phyloP scores from a whole-genome alignment of 37 sponge, comb jelly and placozoan genomes.

The Hexactinellida sp. region DNA sequence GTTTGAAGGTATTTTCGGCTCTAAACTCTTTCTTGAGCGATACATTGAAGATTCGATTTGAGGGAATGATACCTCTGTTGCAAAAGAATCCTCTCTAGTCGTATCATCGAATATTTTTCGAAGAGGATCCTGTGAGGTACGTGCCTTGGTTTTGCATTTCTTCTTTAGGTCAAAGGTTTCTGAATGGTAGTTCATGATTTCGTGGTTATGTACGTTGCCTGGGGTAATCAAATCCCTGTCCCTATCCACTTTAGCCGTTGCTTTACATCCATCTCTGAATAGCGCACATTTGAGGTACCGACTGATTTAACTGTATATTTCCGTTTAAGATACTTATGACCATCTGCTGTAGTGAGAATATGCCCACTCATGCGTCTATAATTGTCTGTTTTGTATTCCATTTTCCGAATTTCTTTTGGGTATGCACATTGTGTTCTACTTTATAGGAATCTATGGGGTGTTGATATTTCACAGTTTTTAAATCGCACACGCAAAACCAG shows the following conservation, averaged over 20 bases:
- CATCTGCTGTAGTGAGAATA: background rate
- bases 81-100: background rate
- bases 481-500: no score
- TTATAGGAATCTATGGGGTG: no score
- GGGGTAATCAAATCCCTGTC: background rate
- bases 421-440: no score
- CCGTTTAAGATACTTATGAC: background rate
- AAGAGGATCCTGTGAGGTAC: background rate
- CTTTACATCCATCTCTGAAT: background rate
- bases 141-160: background rate
- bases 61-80: background rate
- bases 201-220: background rate
- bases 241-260: background rate
- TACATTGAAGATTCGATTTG: background rate
- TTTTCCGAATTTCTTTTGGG: background rate
- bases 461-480: no score
- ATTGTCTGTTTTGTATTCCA: background rate
- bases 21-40: background rate
- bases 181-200: background rate
- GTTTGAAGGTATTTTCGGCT: background rate
- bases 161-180: background rate
- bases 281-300: background rate
- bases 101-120: background rate
- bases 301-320: background rate
- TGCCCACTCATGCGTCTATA: background rate